Conservation (phyloP, 2,113 vertebrate species). For the Polyodon spathula region DNA sequence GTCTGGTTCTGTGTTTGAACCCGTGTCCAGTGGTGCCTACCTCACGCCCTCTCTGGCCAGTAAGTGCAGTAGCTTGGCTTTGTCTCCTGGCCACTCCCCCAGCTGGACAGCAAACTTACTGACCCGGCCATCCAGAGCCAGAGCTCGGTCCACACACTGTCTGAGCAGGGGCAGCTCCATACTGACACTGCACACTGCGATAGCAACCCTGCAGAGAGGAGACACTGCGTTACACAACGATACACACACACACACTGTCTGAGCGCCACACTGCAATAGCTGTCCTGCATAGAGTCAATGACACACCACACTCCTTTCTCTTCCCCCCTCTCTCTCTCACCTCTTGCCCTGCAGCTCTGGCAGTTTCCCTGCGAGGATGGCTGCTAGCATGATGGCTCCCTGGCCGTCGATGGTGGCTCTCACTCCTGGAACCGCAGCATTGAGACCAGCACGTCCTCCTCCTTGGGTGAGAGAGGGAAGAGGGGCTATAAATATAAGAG, state of each 20-base stretch:
- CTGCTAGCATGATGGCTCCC: conserved; percentile 75
- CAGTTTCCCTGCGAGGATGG: conserved; percentile 66
- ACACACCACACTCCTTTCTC: no score
- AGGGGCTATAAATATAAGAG: background rate
- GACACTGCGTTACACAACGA: background rate
- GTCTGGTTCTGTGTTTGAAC: background rate
- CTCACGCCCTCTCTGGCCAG: conserved; percentile 74
- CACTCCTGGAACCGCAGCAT: conserved; percentile 79
- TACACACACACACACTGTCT: background rate
- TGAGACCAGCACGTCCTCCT: conserved; percentile 67
- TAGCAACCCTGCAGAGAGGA: conserved; percentile 65
- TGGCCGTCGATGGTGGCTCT: conserved; percentile 69
- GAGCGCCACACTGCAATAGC: no score
- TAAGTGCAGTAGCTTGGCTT: conserved; percentile 72
- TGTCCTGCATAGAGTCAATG: no score
- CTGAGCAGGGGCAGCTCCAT: conserved; percentile 67
- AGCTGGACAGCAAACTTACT: conserved; percentile 69
- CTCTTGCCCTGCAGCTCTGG: conserved; percentile 76
- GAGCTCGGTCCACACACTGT: conserved; percentile 67
- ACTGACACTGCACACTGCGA: conserved; percentile 75
- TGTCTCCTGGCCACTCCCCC: conserved; percentile 63
- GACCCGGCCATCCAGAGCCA: conserved; percentile 67
- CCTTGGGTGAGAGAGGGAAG: conserved; percentile 41
- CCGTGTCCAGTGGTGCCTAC: conserved; percentile 35
- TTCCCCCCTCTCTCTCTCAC: conserved; percentile 36